Conservation (phyloP, 1,140 invertebrate genomes). For the Theocolax elegans region DNA sequence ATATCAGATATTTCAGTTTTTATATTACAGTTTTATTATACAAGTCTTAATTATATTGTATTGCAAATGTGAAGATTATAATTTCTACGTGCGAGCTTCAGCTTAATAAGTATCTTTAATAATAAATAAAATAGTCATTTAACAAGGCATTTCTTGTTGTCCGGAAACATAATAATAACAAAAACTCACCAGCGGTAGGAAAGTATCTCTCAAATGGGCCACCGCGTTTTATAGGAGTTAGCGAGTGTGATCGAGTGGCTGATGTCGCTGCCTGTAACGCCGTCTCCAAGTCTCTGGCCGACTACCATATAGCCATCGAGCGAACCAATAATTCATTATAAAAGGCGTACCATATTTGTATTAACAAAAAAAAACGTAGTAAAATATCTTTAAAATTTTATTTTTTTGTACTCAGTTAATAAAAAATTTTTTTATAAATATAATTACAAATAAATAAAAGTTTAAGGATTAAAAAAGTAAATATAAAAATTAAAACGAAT, state of each 20-base stretch:
- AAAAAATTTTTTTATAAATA: background rate
- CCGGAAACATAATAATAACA: slow-evolving; percentile 63
- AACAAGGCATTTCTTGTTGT: slow-evolving; percentile 13
- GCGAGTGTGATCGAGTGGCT: slow-evolving; percentile 76
- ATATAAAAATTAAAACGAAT: too few species aligned
- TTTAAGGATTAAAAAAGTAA: too few species aligned
- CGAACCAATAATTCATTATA: slow-evolving; percentile 67
- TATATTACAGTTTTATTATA: slow-evolving; percentile 5
- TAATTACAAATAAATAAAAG: too few species aligned
- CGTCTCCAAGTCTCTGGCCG: slow-evolving; percentile 71
- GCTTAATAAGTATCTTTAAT: slow-evolving; percentile 13
- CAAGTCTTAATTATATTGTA: background rate
- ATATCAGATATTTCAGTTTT: background rate
- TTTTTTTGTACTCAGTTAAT: too few species aligned
- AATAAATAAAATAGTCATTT: slow-evolving; percentile 4
- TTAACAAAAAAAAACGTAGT: slow-evolving; percentile 15
- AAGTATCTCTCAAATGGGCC: slow-evolving; percentile 82
- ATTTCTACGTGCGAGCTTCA: slow-evolving; percentile 19
- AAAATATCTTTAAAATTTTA: slow-evolving; percentile 16
- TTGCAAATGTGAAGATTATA: background rate
- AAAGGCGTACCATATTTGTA: slow-evolving; percentile 62
- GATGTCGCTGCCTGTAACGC: slow-evolving; percentile 76
- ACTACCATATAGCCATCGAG: slow-evolving; percentile 66
- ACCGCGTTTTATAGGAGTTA: slow-evolving; percentile 78
- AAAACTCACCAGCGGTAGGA: slow-evolving; percentile 80